Conservation (phyloP, 2,888 invertebrate genomes). For the Asteroscopus sphinx region DNA sequence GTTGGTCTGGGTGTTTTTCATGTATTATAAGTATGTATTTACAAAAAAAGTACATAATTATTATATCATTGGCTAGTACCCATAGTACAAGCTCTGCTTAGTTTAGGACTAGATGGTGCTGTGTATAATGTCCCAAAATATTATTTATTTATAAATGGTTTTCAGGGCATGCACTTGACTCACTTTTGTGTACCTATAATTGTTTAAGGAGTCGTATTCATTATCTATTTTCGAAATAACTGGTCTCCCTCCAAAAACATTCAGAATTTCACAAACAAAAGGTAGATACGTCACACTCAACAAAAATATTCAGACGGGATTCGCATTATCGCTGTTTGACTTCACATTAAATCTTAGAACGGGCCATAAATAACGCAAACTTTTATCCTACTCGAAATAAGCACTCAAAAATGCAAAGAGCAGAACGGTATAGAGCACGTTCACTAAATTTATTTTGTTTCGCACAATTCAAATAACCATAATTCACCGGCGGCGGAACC, state of each 20-base stretch:
- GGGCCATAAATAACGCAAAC: slow-evolving; percentile 88
- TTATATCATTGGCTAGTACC: no score
- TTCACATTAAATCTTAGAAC: slow-evolving; percentile 89
- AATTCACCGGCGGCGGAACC: slow-evolving; percentile 80
- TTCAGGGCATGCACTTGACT: no score
- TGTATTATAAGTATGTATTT: no score
- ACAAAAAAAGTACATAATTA: no score
- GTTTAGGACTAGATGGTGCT: no score
- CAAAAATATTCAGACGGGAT: slow-evolving; percentile 81
- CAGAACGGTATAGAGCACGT: slow-evolving; percentile 89
- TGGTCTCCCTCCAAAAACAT: slow-evolving; percentile 25
- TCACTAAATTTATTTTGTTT: slow-evolving; percentile 90
- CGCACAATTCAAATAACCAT: slow-evolving; percentile 90
- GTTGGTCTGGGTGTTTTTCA: no score
- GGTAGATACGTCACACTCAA: slow-evolving; percentile 65
- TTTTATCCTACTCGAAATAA: slow-evolving; percentile 89
- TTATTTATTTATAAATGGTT: no score
- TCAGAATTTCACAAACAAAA: slow-evolving; percentile 53
- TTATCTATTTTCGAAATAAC: slow-evolving; percentile 2
- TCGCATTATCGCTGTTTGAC: slow-evolving; percentile 89
- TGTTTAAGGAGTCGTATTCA: no score
- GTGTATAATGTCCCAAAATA: no score
- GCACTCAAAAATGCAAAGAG: slow-evolving; percentile 90
- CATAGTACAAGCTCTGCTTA: no score
- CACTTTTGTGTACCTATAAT: no score